Conservation (phyloP, 2,888 invertebrate genomes). For the Cylloceria caligata region DNA sequence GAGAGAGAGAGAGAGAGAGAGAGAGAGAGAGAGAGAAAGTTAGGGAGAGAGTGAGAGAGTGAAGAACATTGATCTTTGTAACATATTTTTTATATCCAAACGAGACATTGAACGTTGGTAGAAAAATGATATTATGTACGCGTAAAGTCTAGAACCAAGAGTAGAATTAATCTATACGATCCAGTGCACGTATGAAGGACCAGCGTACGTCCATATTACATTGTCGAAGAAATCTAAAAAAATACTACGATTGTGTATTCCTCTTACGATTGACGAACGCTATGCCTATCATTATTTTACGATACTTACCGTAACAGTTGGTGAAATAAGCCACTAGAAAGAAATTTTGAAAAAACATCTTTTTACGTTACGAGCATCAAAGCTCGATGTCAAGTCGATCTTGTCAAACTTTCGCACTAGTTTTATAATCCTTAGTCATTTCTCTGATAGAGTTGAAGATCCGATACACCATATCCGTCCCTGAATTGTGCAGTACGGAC, state of each 20-base stretch:
- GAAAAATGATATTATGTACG: neutral
- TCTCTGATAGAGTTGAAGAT: neutral
- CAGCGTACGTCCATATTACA: no score
- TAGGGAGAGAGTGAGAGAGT: constrained; percentile 7
- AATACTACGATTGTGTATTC: no score
- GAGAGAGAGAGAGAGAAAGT: constrained; percentile 14
- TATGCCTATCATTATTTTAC: no score
- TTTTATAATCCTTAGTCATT: constrained; percentile 30
- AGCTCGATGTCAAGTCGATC: neutral
- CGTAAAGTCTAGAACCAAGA: neutral
- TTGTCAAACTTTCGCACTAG: neutral
- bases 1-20: constrained; percentile 12
- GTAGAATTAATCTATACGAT: no score
- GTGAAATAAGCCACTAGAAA: no score
- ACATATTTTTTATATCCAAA: neutral
- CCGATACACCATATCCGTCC: constrained; percentile 5
- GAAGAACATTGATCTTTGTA: constrained; percentile 5
- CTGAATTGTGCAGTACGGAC: constrained; percentile 19
- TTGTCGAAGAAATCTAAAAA: no score
- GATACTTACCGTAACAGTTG: no score
- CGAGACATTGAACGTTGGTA: constrained; percentile 12
- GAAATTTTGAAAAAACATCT: neutral
- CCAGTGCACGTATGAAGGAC: no score
- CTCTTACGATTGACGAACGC: no score
- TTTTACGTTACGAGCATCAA: neutral